Base-by-base conservation (phyloP, 2,113 vertebrate genomes). In the Emberiza fucata region DNA sequence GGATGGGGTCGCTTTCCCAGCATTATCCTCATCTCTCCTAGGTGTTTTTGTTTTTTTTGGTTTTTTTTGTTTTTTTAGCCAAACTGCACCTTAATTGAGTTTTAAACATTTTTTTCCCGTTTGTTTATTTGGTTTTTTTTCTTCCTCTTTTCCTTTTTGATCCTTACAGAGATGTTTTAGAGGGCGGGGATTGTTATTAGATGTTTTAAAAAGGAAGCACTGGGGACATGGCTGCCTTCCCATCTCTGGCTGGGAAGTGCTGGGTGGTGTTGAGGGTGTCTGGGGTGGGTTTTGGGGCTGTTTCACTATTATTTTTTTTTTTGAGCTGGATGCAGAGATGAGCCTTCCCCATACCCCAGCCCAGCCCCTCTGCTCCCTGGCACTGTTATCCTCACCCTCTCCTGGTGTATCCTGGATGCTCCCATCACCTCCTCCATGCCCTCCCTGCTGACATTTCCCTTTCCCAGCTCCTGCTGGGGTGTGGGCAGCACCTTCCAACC, bases 1-100 rank as follows among this genome's bases (percentile, higher is more conserved):
- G 86, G 95, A 94, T 71, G 76, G 90, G 91, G 95, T 86, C 40
- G 35, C 61, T 66, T 85, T 82, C 86, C 93, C 93, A 93, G 65
- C 95, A 44, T 90, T 86, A 28, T 91, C 87, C 92, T 97, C 89
- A 81, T 92, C 92, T 95, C 81, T 95, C 63, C 24, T 68, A 35
- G 63, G 11, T 42, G 7, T n/a, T 39, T 4, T 20, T 9, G 12
- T 47, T 12, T 23, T 8, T n/a, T 39, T 4, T 20, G 9, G 12
- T 47, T 12, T 23, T 23, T 20, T 14, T 15, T 21, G 28, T 31
- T 28, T 95, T 96, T 91, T 96, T 84, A 96, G 94, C 85, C 94
- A 96, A 96, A 97, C 76, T 97, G 72, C 92, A 95, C 95, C 91
- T 97, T 97, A 77, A 88, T 85, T 94, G 81, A 91, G 88, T 97